Base-by-base conservation (phyloP, 2,797 vertebrate species). In the Telmatherina bonti region DNA sequence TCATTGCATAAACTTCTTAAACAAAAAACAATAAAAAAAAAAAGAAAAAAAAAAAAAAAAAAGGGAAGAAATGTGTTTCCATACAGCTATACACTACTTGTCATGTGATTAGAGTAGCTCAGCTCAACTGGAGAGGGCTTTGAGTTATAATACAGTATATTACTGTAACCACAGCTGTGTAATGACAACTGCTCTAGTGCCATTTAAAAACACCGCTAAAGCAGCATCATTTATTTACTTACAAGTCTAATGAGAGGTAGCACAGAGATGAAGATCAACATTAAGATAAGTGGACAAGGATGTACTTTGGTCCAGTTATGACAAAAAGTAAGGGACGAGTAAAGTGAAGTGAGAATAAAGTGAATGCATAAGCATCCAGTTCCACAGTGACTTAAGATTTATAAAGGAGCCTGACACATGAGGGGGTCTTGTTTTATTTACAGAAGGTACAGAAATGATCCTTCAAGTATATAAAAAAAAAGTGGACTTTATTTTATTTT, bases 321-420 rank as follows among this genome's bases (percentile, higher is more conserved):
- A 45, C 22, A 51, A 24, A 43, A 5, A 27, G 31, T 38, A 11
- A 24, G 58, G 41, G 12, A 16, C 12, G 16, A 43, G n/a, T n/a
- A n/a, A 15, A 27, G 2, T 8, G 2, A 16, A 12, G 30, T 31
- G 30, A n/a, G n/a, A 33, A 33, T 33, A 30, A 30, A 7, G 30
- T 30, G 5, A 2, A 33, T 29, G 45, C 4, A 49, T 16, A 31
- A 45, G 47, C 5, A 20, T 13, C 22, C 30, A 53, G 20, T 36
- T 62, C 33, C 49, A 68, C 35, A 16, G 5, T 36, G 16, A 72
- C 10, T n/a, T 43, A 33, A 70, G 57, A 62, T 68, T 74, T 47
- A 65, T 36, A 47, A 61, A 63, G 70, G 33, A 66, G 24, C 29
- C 29, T 35, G 45, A 43, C 24, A 3, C 31, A 57, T 27, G 18